Percentiles rank a stretch among this genome's conserved stretches.
These are phyloP conservation scores for Thaumatotibia leucotreta DNA, from an alignment of 1,140 invertebrate genomes.

Conservation along the genomic window DNA sequence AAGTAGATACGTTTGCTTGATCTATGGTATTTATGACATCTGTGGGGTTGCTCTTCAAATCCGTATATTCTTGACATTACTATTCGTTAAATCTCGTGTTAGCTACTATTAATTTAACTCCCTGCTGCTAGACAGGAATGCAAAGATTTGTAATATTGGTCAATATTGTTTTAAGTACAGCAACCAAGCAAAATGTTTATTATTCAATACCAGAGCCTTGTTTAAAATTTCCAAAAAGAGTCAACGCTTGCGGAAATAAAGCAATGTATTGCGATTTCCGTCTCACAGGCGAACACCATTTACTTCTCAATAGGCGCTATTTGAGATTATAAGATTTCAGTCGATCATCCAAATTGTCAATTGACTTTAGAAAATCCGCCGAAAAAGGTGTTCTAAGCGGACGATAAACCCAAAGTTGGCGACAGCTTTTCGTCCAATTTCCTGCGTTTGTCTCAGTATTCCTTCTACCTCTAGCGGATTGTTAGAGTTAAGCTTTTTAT, in stretches of 20 bases:
- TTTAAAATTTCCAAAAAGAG: not conserved
- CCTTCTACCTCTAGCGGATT: constrained; percentile 45
- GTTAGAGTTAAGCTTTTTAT: constrained; percentile 45
- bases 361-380: not conserved
- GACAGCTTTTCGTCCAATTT: constrained; percentile 26
- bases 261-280: not conserved
- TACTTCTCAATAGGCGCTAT: not conserved
- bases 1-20: too few relatives aligned
- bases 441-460: constrained; percentile 38
- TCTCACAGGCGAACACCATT: not conserved
- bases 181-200: too few relatives aligned
- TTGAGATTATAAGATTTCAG: constrained; percentile 10
- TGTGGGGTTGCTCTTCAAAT: too few relatives aligned
- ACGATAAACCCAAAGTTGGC: not conserved
- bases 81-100: too few relatives aligned
- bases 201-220: not conserved
- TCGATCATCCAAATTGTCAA: constrained; percentile 6
- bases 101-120: too few relatives aligned
- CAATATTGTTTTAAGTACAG: not conserved
- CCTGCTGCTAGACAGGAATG: too few relatives aligned
- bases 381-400: constrained; percentile 8
- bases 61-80: too few relatives aligned
- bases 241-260: not conserved
- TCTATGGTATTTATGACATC: too few relatives aligned
- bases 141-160: not conserved